Evolutionary conservation across 2,888 invertebrate species (phyloP), one percentile per base, ranked within the genome.

Genomic region (Cataglyphis rosenhaueri): DNA sequence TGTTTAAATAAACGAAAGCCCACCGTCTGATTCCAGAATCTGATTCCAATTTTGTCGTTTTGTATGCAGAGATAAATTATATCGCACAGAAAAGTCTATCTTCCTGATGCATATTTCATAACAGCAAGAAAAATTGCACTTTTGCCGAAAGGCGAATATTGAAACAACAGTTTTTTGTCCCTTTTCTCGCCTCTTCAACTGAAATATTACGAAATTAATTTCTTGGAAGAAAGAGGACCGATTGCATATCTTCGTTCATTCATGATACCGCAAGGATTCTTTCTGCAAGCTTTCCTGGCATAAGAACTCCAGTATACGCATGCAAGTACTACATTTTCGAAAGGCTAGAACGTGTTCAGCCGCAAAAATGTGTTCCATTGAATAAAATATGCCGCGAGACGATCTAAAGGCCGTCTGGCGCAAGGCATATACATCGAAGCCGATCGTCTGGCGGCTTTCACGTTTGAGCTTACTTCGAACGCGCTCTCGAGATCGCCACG

Each of bases 351-450:
- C 71, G 81, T 74, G 74, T 62, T 81, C 81, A 75, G 62, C 41
- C 75, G 62, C 75, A 57, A 68, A 62, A 75, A 75, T 81, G 76
- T 48, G 38, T 38, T 38, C 0, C 38, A 21, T 12, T 81, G 74
- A 81, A 81, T 81, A 81, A 81, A 75, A 81, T 81, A 74, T 75
- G 21, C 25, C 52, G 1, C 29, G 15, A 81, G 64, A 81, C 81
- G 62, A 48, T 55, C 76, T 62, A 64, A 81, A 81, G 32, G 62
- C 29, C 76, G 81, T 81, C 78, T 78, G 62, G 62, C 15, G 21
- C 59, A 12, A 73, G 18, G 32, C 35, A 44, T n/a, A 48, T 18
- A 76, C 25, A 12, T 62, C 62, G 81, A 64, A 62, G 76, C 52
- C 48, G 41, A 75, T 44, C 62, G 81, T 75, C 32, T 52, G 52